Evolutionary conservation across 2,113 vertebrate species (phyloP).

Genomic region (Saimiri boliviensis): DNA sequence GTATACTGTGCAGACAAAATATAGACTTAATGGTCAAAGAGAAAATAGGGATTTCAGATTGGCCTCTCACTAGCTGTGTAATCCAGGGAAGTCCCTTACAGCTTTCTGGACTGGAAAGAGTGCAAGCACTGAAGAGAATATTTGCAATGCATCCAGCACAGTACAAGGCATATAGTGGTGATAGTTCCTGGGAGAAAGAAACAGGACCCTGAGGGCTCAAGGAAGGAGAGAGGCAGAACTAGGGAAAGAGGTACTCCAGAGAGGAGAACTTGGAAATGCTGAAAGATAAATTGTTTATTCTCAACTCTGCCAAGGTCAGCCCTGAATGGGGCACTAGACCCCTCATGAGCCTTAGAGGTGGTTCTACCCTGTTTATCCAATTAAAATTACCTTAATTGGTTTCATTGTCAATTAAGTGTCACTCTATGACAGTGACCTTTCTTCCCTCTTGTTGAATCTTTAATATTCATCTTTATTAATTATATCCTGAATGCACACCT

Average conservation of each 20-base stretch:
- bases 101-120: not conserved
- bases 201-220: not conserved
- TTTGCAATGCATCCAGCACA: not conserved
- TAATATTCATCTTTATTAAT: conserved; percentile 46
- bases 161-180: not conserved
- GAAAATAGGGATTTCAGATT: not conserved
- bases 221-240: not conserved
- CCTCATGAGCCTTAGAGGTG: not conserved
- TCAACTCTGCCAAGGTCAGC: not conserved
- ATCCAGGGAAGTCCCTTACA: not conserved
- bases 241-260: not conserved
- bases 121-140: not conserved
- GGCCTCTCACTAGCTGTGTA: too few species aligned
- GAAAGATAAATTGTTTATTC: not conserved
- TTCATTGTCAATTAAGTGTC: not conserved
- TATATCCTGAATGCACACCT: not conserved
- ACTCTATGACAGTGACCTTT: conserved; percentile 26
- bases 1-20: not conserved
- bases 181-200: not conserved
- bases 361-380: conserved; percentile 46
- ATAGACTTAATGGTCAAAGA: not conserved
- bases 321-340: not conserved
- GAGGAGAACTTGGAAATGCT: not conserved
- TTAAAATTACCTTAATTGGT: conserved; percentile 65
- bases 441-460: conserved; percentile 31